These are phyloP conservation scores for Temnopleurus reevesii DNA, from an alignment of 53 echinoderm and acorn worm species.

Conservation along the genomic window DNA sequence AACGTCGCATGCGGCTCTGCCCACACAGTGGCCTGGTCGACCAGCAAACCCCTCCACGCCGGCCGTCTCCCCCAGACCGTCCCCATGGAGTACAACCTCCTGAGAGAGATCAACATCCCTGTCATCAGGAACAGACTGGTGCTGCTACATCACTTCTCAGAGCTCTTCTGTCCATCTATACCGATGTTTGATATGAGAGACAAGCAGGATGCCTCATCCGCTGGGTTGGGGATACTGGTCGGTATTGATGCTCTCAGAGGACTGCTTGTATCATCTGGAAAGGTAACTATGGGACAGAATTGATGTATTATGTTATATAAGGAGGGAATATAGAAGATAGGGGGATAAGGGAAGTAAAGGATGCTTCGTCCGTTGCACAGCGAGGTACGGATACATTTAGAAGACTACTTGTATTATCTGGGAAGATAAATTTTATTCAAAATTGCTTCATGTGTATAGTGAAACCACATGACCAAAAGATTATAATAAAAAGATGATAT, in stretches of 20 bases:
- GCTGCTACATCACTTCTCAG: constrained; percentile 94
- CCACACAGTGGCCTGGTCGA: constrained; percentile 98
- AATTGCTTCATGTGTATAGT: no score
- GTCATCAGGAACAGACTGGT: constrained; percentile 93
- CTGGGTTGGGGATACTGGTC: constrained; percentile 73
- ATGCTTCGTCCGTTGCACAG: not conserved
- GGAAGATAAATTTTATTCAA: constrained; percentile 31
- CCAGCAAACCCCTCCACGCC: constrained; percentile 97
- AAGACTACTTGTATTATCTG: constrained; percentile 24
- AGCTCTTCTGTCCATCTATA: constrained; percentile 98
- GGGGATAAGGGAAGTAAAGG: not conserved
- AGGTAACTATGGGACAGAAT: no score
- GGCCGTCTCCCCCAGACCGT: constrained; percentile 79
- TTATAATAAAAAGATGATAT: no score
- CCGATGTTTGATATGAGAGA: constrained; percentile 96
- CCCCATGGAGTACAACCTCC: constrained; percentile 99
- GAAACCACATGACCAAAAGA: no score
- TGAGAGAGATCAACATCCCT: constrained; percentile 82
- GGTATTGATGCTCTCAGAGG: constrained; percentile 96
- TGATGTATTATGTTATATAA: no score
- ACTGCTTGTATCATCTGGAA: constrained; percentile 90
- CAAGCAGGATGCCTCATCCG: constrained; percentile 25
- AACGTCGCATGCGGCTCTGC: constrained; percentile 98
- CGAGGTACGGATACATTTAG: constrained; percentile 21
- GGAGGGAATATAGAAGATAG: no score